Percentiles rank a stretch among this genome's conserved stretches.
phyloP scores from a whole-genome alignment of 2,888 invertebrate species.

The Falcaria lacertinaria region DNA sequence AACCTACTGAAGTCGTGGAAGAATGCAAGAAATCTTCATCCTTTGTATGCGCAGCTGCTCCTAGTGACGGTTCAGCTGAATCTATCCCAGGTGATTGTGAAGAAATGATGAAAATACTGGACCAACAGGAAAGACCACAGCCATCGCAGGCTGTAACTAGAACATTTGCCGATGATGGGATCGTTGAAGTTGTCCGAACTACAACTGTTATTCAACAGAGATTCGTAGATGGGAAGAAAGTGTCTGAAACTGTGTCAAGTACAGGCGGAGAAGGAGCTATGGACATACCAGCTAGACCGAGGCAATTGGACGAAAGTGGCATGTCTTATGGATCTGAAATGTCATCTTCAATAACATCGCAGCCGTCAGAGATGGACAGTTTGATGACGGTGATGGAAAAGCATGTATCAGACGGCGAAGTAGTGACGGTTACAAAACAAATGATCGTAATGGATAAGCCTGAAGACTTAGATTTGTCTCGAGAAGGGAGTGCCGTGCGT shows the following conservation, averaged over 20 bases:
- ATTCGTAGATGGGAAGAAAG: slow-evolving; percentile 71
- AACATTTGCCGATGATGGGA: slow-evolving; percentile 51
- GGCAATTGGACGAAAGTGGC: slow-evolving; percentile 54
- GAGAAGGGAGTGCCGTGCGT: slow-evolving; percentile 63
- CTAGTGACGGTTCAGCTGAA: slow-evolving; percentile 71
- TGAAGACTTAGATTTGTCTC: slow-evolving; percentile 65
- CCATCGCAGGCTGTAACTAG: slow-evolving; percentile 37
- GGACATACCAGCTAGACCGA: slow-evolving; percentile 62
- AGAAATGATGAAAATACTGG: slow-evolving; percentile 79
- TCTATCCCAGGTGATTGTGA: slow-evolving; percentile 80
- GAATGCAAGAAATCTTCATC: slow-evolving; percentile 63
- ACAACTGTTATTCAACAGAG: slow-evolving; percentile 70
- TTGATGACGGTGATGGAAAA: slow-evolving; percentile 71
- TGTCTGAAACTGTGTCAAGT: slow-evolving; percentile 65
- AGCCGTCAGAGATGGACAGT: slow-evolving; percentile 74
- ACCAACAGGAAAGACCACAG: slow-evolving; percentile 70
- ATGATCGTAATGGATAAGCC: slow-evolving; percentile 61
- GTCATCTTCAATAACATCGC: slow-evolving; percentile 73
- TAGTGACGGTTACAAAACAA: slow-evolving; percentile 62
- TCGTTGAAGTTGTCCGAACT: slow-evolving; percentile 65
- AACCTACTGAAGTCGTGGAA: slow-evolving; percentile 50
- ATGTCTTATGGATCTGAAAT: slow-evolving; percentile 74
- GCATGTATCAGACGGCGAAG: slow-evolving; percentile 65
- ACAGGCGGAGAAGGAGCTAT: slow-evolving; percentile 65
- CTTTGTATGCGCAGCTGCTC: slow-evolving; percentile 69